A percentile compares a stretch with the other conserved stretches of the same genome.
Conservation (phyloP, 2,888 invertebrate species). For the Parnassius mnemosyne region DNA sequence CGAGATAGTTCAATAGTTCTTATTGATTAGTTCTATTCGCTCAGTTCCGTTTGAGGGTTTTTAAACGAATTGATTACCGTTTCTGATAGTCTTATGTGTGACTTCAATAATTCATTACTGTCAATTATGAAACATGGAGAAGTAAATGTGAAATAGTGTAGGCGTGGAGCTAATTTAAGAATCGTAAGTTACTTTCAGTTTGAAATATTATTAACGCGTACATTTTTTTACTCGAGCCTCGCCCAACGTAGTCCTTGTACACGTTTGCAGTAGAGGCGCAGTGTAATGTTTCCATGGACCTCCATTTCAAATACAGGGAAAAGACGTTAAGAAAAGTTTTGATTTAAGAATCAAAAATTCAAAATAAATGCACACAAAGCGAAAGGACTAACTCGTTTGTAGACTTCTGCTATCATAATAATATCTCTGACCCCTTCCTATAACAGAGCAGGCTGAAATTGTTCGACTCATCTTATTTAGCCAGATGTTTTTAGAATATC, state of each 20-base stretch:
- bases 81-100: constrained; percentile 3
- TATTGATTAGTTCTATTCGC: constrained; percentile 1
- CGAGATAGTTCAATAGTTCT: constrained; percentile 6
- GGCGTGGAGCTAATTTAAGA: constrained; percentile 15
- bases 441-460: too few species aligned
- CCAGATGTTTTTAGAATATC: too few species aligned
- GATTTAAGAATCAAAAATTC: too few species aligned
- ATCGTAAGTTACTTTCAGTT: constrained; percentile 4
- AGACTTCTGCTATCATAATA: too few species aligned
- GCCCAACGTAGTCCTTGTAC: constrained; percentile 10
- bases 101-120: constrained; percentile 19
- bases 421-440: too few species aligned
- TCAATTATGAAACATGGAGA: not conserved
- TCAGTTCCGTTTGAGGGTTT: constrained; percentile 22
- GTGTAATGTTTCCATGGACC: not conserved
- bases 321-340: too few species aligned
- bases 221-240: constrained; percentile 16
- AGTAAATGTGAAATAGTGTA: constrained; percentile 4
- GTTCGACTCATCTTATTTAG: too few species aligned
- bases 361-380: too few species aligned
- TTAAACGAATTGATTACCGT: constrained; percentile 5
- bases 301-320: too few species aligned
- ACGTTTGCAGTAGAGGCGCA: constrained; percentile 1
- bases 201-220: constrained; percentile 9
- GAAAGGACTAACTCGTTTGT: too few species aligned